phyloP scores from a whole-genome alignment of 2,113 vertebrate species.

The Lophius piscatorius region DNA sequence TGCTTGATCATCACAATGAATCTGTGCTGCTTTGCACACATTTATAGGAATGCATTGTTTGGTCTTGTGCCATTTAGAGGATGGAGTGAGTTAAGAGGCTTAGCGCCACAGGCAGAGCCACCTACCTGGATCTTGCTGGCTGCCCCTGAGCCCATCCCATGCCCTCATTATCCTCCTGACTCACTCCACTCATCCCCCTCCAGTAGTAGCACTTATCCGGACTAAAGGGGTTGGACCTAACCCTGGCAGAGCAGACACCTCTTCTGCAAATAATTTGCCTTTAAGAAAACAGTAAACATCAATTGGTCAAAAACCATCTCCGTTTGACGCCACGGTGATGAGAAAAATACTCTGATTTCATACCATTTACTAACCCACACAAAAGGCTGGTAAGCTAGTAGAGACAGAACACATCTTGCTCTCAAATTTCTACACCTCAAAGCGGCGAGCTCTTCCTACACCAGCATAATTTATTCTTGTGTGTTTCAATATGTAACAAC shows the following conservation, averaged over 20 bases:
- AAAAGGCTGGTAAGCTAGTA: neutral
- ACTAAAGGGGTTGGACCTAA: conserved; percentile 43
- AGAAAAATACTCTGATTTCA: conserved; percentile 12
- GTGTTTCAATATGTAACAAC: conserved; percentile 30
- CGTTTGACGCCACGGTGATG: neutral
- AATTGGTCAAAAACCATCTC: neutral
- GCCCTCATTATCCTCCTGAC: conserved; percentile 67
- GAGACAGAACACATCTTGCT: neutral
- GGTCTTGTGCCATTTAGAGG: conserved; percentile 26
- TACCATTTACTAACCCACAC: conserved; percentile 8
- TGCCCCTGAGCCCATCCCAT: conserved; percentile 53
- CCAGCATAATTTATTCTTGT: conserved; percentile 13
- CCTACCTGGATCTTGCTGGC: conserved; percentile 60
- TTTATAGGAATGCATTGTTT: conserved; percentile 21
- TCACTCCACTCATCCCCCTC: conserved; percentile 54
- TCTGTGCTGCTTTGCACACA: conserved; percentile 24
- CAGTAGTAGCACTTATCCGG: conserved; percentile 63
- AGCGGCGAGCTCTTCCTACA: neutral
- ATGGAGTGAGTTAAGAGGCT: conserved; percentile 66
- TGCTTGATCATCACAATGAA: neutral
- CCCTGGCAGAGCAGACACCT: conserved; percentile 19
- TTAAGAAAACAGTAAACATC: conserved; percentile 6
- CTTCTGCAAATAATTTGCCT: conserved; percentile 16
- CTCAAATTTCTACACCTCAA: conserved; percentile 3
- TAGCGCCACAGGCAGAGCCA: conserved; percentile 57